A percentile compares a stretch with the other conserved stretches of the same genome.
phyloP scores from a whole-genome alignment of 1,140 invertebrate genomes.

The Drosophila carrolli region DNA sequence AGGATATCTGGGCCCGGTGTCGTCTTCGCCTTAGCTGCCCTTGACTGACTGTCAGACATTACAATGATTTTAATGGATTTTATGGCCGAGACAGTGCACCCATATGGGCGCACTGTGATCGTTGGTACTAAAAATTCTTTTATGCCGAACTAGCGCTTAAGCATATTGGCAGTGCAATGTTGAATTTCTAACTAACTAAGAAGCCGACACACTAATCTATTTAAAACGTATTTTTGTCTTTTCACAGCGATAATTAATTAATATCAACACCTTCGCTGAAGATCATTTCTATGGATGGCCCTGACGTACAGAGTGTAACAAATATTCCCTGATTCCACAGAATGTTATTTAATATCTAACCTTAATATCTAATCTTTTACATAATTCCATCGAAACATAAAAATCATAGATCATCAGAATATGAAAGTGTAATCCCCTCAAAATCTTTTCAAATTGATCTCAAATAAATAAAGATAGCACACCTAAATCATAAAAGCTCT shows the following conservation, averaged over 20 bases:
- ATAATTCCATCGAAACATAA: constrained; percentile 28
- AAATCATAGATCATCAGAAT: constrained; percentile 13
- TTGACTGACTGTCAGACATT: constrained; percentile 71
- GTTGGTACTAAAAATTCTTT: constrained; percentile 55
- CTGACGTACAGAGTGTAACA: constrained; percentile 4
- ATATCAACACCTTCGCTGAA: constrained; percentile 6
- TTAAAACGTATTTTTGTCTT: not conserved
- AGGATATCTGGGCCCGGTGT: constrained; percentile 23
- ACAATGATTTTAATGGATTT: constrained; percentile 81
- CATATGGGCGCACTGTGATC: constrained; percentile 67
- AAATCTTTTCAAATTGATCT: constrained; percentile 74
- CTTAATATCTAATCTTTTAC: constrained; percentile 2
- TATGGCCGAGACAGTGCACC: constrained; percentile 69
- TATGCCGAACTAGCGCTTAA: constrained; percentile 56
- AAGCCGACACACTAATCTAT: not conserved
- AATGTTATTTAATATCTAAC: constrained; percentile 41
- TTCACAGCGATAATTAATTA: constrained; percentile 64
- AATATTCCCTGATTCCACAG: constrained; percentile 6
- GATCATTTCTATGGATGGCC: constrained; percentile 15
- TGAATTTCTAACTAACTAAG: constrained; percentile 54
- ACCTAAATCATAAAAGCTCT: constrained; percentile 31
- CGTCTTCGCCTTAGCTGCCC: constrained; percentile 39
- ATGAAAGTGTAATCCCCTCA: constrained; percentile 27
- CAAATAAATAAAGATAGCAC: constrained; percentile 43
- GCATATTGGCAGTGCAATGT: constrained; percentile 55